Evolutionary conservation across 2,113 vertebrate genomes (phyloP), one percentile per base, ranked within the genome.

Genomic region (Ceyx cyanopectus): DNA sequence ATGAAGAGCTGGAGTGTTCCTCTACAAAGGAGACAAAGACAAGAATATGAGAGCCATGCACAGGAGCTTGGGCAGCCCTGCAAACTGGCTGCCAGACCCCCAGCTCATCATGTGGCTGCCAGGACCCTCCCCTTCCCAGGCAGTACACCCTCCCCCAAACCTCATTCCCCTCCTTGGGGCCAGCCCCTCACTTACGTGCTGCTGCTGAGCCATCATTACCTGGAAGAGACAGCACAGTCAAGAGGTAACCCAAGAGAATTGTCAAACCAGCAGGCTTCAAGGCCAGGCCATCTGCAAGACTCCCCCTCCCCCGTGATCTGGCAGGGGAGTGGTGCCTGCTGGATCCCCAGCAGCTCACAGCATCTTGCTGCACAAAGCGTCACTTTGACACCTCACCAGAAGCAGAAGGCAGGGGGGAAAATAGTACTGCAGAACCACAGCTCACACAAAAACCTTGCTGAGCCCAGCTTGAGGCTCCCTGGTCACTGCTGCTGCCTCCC

Each of bases 401-500:
- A 43, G 19, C 30, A 24, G 6, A 45, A 24, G 14, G 7, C 23
- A 45, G 5, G 7, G 5, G 12, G 17, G 23, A 21, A 12, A 22
- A 40, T 43, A 2, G 6, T 15, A 48, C 65, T 24, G 14, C 15
- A 53, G 37, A 60, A 41, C 5, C 2, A 69, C 54, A 77, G 19
- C 6, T 24, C 14, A 37, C 41, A 50, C 3, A 8, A 30, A 69
- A 67, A 7, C 24, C 18, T 40, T 0, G 0, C 29, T 32, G 29
- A 76, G 12, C 22, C 19, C 27, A 54, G 23, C 3, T 32, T 27
- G 14, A 37, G 69, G 2, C 14, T 15, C 6, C 7, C 3, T 1
- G 7, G 3, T 6, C 0, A 1, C 20, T 79, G 9, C 24, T 53
- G 15, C 41, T 7, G 2, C 37, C 5, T 0, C 10, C 7, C 3